phyloP scores from a whole-genome alignment of 1,140 invertebrate genomes.

The Scaptomyza montana region DNA sequence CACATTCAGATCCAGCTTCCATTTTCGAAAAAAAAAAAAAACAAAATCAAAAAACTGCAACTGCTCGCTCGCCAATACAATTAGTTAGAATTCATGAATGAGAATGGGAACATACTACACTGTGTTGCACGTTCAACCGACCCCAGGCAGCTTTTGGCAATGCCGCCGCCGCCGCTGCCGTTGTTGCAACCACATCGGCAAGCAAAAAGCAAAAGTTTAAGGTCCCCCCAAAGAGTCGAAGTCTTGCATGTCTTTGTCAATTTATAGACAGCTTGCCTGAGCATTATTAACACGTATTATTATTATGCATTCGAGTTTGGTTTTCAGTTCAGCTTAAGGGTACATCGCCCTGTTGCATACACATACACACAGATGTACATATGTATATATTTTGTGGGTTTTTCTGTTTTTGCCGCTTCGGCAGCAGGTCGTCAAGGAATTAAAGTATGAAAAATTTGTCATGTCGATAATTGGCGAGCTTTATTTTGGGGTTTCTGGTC shows the following conservation, averaged over 20 bases:
- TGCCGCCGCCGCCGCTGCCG: constrained; percentile 43
- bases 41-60: constrained; percentile 52
- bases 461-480: constrained; percentile 80
- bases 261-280: constrained; percentile 82
- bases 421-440: constrained; percentile 44
- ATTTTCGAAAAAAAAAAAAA: constrained; percentile 18
- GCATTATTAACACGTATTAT: constrained; percentile 83
- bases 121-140: constrained; percentile 17
- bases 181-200: constrained; percentile 8
- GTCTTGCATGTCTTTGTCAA: constrained; percentile 82
- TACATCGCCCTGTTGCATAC: constrained; percentile 35
- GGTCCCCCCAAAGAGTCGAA: constrained; percentile 34
- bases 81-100: constrained; percentile 81
- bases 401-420: constrained; percentile 18
- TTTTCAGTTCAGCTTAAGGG: constrained; percentile 28
- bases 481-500: constrained; percentile 58
- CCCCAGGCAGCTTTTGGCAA: constrained; percentile 62
- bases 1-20: constrained; percentile 49
- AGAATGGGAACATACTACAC: constrained; percentile 39
- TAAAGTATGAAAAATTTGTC: constrained; percentile 73
- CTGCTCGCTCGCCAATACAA: constrained; percentile 71
- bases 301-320: constrained; percentile 67
- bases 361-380: neutral
- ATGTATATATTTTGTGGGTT: constrained; percentile 38
- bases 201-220: constrained; percentile 5